These are phyloP conservation scores for Bufotes viridis DNA, from an alignment of 2,797 vertebrate genomes.

Conservation along the genomic window DNA sequence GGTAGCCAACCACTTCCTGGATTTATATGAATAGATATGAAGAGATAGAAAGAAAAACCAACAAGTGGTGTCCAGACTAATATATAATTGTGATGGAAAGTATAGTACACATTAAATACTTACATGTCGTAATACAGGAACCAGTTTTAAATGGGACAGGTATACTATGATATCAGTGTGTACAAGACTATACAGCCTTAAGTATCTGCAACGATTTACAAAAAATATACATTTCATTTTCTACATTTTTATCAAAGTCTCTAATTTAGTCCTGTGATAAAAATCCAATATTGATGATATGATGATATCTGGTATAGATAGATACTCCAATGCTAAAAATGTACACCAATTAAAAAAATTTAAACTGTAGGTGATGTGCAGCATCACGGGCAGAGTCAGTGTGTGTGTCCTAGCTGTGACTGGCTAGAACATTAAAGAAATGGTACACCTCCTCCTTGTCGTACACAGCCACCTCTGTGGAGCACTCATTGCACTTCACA, in stretches of 20 bases:
- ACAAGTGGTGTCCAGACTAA: neutral
- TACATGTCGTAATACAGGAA: neutral
- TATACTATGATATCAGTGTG: neutral
- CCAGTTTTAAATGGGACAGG: neutral
- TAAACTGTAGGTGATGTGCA: neutral
- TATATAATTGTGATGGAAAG: neutral
- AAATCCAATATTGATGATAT: neutral
- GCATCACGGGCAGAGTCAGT: neutral
- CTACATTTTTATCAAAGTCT: too few species aligned
- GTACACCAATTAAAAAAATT: neutral
- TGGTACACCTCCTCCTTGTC: conserved; percentile 96
- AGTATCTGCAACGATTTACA: neutral
- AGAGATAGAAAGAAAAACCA: too few species aligned
- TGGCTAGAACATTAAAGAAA: conserved; percentile 95
- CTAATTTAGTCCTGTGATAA: neutral
- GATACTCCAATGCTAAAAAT: neutral
- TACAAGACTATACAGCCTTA: neutral
- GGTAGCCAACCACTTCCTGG: too few species aligned
- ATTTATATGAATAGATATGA: too few species aligned
- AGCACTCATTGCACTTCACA: conserved; percentile 89
- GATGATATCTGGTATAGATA: neutral
- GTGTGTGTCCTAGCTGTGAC: conserved; percentile 82
- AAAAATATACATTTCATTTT: neutral
- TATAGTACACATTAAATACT: neutral
- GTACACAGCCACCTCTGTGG: conserved; percentile 91